Evolutionary conservation across 2,888 invertebrate species (phyloP).

Genomic region (Drosophila subsilvestris): DNA sequence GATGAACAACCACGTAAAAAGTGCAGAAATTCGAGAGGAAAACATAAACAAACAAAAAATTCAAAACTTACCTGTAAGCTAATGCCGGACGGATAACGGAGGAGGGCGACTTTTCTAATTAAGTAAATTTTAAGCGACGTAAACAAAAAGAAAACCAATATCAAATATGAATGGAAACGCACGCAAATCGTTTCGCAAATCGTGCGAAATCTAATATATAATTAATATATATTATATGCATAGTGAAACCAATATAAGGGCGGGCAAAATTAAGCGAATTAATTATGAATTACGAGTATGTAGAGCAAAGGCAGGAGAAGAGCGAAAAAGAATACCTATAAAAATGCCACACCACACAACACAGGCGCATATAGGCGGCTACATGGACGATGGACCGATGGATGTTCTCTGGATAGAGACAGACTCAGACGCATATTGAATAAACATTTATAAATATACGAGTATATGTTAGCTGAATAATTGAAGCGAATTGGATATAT

Average conservation of each 20-base stretch:
- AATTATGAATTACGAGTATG: slow-evolving; percentile 72
- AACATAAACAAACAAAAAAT: slow-evolving; percentile 13
- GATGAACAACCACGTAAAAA: slow-evolving; percentile 7
- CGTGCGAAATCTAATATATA: slow-evolving; percentile 65
- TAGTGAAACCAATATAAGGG: slow-evolving; percentile 74
- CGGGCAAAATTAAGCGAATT: slow-evolving; percentile 75
- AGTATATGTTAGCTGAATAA: slow-evolving; percentile 72
- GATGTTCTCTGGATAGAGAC: slow-evolving; percentile 32
- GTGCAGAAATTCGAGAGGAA: slow-evolving; percentile 13
- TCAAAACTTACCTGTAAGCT: slow-evolving; percentile 73
- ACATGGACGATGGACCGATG: slow-evolving; percentile 62
- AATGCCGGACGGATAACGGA: slow-evolving; percentile 50
- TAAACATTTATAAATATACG: slow-evolving; percentile 52
- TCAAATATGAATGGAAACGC: slow-evolving; percentile 54
- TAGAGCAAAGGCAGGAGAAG: slow-evolving; percentile 55
- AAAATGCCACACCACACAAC: slow-evolving; percentile 47
- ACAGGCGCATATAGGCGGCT: slow-evolving; percentile 47
- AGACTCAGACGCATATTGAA: slow-evolving; percentile 60
- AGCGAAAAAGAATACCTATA: slow-evolving; percentile 33
- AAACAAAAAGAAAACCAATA: slow-evolving; percentile 47
- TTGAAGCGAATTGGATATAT: slow-evolving; percentile 48
- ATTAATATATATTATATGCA: slow-evolving; percentile 63
- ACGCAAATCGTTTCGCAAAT: slow-evolving; percentile 68
- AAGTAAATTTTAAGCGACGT: slow-evolving; percentile 72
- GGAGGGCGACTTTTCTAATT: slow-evolving; percentile 70